phyloP scores from a whole-genome alignment of 2,797 vertebrate species.

The Liasis olivaceus region DNA sequence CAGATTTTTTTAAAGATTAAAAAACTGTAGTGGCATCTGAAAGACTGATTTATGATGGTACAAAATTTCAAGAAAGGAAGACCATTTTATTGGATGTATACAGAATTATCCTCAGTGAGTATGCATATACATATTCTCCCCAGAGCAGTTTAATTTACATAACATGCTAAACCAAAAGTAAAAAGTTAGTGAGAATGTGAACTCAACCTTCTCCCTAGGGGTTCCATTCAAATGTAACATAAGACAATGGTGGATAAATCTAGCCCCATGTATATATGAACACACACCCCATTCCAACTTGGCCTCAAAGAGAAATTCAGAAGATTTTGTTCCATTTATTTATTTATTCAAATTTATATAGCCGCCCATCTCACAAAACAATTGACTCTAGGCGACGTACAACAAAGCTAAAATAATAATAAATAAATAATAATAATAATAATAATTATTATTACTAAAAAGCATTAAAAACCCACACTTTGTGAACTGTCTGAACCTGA shows the following conservation, averaged over 20 bases:
- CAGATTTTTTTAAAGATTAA: neutral
- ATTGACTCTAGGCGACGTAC: too few relatives aligned
- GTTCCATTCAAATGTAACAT: neutral
- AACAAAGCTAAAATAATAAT: too few relatives aligned
- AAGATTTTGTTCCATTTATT: neutral
- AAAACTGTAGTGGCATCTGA: neutral
- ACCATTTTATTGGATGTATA: neutral
- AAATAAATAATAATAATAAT: too few relatives aligned
- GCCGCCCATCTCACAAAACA: too few relatives aligned
- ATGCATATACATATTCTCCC: neutral
- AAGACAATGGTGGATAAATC: neutral
- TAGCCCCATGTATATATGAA: neutral
- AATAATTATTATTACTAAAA: too few relatives aligned
- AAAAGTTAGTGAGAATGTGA: neutral
- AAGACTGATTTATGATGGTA: neutral
- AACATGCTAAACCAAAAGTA: neutral
- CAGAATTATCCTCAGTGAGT: neutral
- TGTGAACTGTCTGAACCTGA: neutral
- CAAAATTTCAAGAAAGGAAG: neutral
- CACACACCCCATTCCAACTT: neutral
- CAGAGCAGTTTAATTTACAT: neutral
- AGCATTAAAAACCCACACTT: neutral
- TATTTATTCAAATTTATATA: too few relatives aligned
- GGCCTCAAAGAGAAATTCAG: neutral
- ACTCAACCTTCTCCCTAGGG: neutral